Conservation (phyloP, 2,888 invertebrate species). For the Morpho deidamia region DNA sequence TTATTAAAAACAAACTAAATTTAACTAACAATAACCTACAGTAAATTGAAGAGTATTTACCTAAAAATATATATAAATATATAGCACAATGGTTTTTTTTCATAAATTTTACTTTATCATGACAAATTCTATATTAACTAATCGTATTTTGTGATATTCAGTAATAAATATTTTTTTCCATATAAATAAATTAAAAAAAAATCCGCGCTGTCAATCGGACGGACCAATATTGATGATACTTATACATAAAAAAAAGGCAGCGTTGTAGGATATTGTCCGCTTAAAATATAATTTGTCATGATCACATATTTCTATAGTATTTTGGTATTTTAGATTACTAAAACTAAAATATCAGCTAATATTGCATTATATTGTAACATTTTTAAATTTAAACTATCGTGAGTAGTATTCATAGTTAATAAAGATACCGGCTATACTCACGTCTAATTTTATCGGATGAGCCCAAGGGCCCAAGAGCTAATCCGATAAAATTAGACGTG, state of each 20-base stretch:
- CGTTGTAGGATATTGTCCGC: slow-evolving; percentile 10
- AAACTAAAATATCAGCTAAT: slow-evolving; percentile 7
- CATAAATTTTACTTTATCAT: background rate
- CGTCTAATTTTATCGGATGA: no score
- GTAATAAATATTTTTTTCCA: background rate
- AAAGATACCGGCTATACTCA: no score
- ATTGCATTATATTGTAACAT: slow-evolving; percentile 1
- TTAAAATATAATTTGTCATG: slow-evolving; percentile 12
- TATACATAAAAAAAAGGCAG: slow-evolving; percentile 12
- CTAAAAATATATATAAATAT: no score
- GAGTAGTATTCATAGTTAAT: no score
- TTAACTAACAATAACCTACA: background rate
- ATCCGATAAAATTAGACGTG: no score
- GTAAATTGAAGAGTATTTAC: no score
- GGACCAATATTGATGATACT: slow-evolving; percentile 16
- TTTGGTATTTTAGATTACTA: background rate
- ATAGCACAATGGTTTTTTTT: background rate
- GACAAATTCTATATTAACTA: background rate
- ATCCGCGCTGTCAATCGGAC: slow-evolving; percentile 4
- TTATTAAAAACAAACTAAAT: background rate
- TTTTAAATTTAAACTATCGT: no score
- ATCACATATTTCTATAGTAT: background rate
- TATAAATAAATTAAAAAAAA: background rate
- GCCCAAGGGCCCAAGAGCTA: no score
- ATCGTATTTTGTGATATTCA: slow-evolving; percentile 1